phyloP scores from a whole-genome alignment of 2,113 vertebrate species.

The Oreochromis aureus region DNA sequence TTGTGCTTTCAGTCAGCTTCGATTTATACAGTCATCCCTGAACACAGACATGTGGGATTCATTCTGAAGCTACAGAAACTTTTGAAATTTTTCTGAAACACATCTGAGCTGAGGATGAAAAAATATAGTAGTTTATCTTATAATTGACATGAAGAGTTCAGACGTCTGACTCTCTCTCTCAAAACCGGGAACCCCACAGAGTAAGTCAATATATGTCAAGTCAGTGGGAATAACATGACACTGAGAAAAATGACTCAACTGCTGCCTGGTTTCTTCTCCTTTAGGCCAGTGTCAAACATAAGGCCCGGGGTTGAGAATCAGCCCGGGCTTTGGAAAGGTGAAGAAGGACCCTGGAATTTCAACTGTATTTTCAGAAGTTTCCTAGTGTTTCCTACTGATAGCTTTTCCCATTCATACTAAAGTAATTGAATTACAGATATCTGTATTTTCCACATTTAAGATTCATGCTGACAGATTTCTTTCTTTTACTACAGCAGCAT shows the following conservation, averaged over 20 bases:
- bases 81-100: not conserved
- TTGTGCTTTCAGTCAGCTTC: not conserved
- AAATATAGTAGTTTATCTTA: accelerated
- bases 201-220: not conserved
- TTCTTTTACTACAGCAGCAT: not conserved
- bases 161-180: not conserved
- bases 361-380: not conserved
- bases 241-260: not conserved
- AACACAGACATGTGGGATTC: not conserved
- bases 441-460: not conserved
- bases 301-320: not conserved
- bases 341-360: not conserved
- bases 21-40: accelerated
- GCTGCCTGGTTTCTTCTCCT: not conserved
- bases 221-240: not conserved
- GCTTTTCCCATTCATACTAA: not conserved
- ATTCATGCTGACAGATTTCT: not conserved
- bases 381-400: not conserved
- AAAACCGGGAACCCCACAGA: not conserved
- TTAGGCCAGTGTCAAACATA: not conserved
- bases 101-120: not conserved
- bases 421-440: not conserved
- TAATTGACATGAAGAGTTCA: not conserved
- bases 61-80: not conserved
- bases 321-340: not conserved